Percentiles rank a stretch among this genome's conserved stretches.
phyloP scores from a whole-genome alignment of 1,140 invertebrate genomes.

The Ips typographus region DNA sequence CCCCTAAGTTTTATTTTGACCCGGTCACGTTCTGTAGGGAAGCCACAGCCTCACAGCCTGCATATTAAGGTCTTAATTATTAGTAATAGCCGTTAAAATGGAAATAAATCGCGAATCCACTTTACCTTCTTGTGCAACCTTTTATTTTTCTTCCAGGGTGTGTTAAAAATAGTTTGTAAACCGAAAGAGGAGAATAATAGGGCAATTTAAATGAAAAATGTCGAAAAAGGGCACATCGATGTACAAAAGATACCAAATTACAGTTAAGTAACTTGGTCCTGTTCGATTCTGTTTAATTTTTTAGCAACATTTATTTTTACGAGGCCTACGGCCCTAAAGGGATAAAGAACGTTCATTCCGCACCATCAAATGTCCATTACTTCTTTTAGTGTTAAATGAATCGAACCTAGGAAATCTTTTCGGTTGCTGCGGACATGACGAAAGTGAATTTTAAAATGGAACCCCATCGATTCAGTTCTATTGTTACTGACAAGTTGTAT shows the following conservation, averaged over 20 bases:
- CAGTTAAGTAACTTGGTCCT: conserved; percentile 17
- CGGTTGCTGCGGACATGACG: conserved; percentile 18
- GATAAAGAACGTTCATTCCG: conserved; percentile 31
- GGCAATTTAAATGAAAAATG: conserved; percentile 14
- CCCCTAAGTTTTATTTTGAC: conserved; percentile 33
- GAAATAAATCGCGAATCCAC: conserved; percentile 25
- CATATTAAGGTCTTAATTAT: conserved; percentile 36
- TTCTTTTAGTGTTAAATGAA: conserved; percentile 32
- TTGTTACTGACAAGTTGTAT: not conserved
- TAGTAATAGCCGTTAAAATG: conserved; percentile 35
- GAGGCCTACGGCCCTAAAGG: conserved; percentile 7
- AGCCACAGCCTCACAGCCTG: conserved; percentile 23
- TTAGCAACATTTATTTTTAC: conserved; percentile 31
- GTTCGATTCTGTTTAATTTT: conserved; percentile 20
- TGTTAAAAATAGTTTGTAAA: not conserved
- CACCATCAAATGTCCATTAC: conserved; percentile 31
- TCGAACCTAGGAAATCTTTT: conserved; percentile 29
- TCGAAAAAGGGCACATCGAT: conserved; percentile 14
- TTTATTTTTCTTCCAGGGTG: not conserved
- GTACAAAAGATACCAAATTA: conserved; percentile 20
- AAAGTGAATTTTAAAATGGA: conserved; percentile 31
- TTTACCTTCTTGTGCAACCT: not conserved
- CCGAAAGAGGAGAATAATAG: not conserved
- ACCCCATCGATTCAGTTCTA: conserved; percentile 16
- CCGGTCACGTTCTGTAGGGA: conserved; percentile 28